Base-by-base conservation (phyloP, 2,888 invertebrate species). In the Lampropteryx suffumata region DNA sequence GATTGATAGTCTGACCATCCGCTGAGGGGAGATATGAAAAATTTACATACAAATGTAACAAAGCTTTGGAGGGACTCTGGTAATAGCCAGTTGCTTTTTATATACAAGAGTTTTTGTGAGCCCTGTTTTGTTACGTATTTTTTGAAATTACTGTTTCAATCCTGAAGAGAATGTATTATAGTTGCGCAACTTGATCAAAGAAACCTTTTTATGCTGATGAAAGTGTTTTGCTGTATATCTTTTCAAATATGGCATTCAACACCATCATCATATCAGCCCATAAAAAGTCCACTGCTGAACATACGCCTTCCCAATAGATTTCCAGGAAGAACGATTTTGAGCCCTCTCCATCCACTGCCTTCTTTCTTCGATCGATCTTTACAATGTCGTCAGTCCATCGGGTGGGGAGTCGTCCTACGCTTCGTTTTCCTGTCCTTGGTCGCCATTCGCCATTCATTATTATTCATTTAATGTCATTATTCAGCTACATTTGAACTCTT, bases 11-110 rank as follows among this genome's bases (percentile, higher is more conserved):
- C 69, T 53, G 65, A 62, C 63, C 69, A 67, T 70, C 71, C 65
- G 68, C 61, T 59, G 52, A 62, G 65, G 75, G 66, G 55, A 64
- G 73, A 73, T 75, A 78, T 74, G 72, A 79, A 78, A 79, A 77
- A 84, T 82, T 85, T 79, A 76, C 84, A 84, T 84, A 71, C 68
- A 78, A 77, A 82, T 81, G 72, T 79, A 62, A 72, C 65, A 59
- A 69, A 72, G 69, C 68, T 68, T 61, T 63, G 51, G 64, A 61
- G 67, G 67, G 69, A 69, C 61, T 65, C 62, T 62, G 57, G 65
- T 76, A 71, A 76, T 69, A 59, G 64, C 65, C 65, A 67, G 69
- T 43, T 58, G 61, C 65, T 64, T 75, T 72, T 68, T 65, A 47
- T 48, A 49, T 47, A 47, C 55, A 43, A 46, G 37, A 51, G 49